A percentile compares a stretch with the other conserved stretches of the same genome.
Conservation (phyloP, 1,140 invertebrate genomes). For the Galleria mellonella region DNA sequence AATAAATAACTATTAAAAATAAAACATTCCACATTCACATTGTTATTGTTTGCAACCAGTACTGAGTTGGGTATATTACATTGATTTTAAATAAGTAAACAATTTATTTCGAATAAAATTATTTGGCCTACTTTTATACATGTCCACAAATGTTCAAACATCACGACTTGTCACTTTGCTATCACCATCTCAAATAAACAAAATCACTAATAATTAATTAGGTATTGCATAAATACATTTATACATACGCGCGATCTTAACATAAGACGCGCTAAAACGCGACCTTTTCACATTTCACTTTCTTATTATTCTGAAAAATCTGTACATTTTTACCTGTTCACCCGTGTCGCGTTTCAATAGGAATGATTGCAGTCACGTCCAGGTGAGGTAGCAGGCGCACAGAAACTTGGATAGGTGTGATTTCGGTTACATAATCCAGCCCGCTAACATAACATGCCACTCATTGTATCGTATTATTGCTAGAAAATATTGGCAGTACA, state of each 20-base stretch:
- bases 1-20: slow-evolving; percentile 46
- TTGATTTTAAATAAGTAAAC: too few relatives aligned
- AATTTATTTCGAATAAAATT: too few relatives aligned
- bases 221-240: slow-evolving; percentile 32
- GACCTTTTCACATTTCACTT: not conserved
- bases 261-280: slow-evolving; percentile 22
- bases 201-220: slow-evolving; percentile 17
- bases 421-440: not conserved
- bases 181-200: slow-evolving; percentile 25
- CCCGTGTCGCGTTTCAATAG: not conserved
- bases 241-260: slow-evolving; percentile 27
- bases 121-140: not conserved
- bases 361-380: slow-evolving; percentile 3
- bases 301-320: not conserved
- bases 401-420: not conserved
- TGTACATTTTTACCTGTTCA: too few relatives aligned
- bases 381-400: slow-evolving; percentile 5
- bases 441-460: not conserved
- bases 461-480: slow-evolving; percentile 8
- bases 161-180: slow-evolving; percentile 44
- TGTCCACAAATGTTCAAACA: slow-evolving; percentile 19
- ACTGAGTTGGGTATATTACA: slow-evolving; percentile 3
- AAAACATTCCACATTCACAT: slow-evolving; percentile 31
- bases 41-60: not conserved
- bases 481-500: slow-evolving; percentile 12